A percentile compares a stretch with the other conserved stretches of the same genome.
phyloP scores from a whole-genome alignment of 2,113 vertebrate species.

The Anhinga rufa region DNA sequence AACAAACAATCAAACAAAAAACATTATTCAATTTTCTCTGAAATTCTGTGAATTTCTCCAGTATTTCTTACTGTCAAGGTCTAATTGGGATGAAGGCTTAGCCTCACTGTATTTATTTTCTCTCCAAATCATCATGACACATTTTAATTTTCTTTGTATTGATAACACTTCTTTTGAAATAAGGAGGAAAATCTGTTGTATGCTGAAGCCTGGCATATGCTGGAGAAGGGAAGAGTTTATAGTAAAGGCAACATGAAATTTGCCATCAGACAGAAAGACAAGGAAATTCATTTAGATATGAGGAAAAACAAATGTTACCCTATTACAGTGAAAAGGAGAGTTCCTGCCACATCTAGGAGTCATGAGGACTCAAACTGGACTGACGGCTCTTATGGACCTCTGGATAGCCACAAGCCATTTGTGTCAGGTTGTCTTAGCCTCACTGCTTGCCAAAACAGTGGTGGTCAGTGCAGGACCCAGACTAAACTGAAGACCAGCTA shows the following conservation, averaged over 20 bases:
- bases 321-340: neutral
- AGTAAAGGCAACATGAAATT: neutral
- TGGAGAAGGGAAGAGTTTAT: neutral
- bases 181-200: neutral
- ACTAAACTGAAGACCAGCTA: neutral
- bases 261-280: neutral
- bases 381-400: neutral
- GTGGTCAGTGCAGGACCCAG: neutral
- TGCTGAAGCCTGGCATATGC: neutral
- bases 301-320: neutral
- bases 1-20: too few species aligned
- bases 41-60: neutral
- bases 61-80: neutral
- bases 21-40: neutral
- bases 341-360: neutral
- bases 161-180: neutral
- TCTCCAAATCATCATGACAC: neutral
- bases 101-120: neutral
- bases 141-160: slow-evolving; percentile 16
- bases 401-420: neutral
- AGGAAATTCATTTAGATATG: neutral
- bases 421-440: neutral
- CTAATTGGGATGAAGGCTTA: neutral
- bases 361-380: neutral
- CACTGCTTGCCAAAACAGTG: neutral